These are phyloP conservation scores for Aphelenchoides avenae DNA, from an alignment of 1,140 invertebrate species.

Conservation along the genomic window DNA sequence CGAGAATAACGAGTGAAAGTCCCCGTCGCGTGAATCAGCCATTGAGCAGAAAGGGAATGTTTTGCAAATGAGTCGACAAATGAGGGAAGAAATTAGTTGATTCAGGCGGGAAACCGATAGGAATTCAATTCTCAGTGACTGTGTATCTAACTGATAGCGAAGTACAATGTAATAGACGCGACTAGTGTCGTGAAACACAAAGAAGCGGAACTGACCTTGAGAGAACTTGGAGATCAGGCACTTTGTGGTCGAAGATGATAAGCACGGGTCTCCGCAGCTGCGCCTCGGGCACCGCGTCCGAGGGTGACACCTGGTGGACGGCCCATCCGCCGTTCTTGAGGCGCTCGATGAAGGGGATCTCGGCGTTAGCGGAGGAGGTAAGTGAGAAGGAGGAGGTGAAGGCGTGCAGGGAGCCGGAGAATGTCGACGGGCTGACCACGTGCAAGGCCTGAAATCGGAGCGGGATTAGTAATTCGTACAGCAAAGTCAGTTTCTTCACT, in stretches of 20 bases:
- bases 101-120: no score
- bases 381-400: neutral
- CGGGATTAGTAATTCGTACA: neutral
- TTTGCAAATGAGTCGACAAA: neutral
- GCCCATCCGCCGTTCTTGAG: constrained; percentile 8
- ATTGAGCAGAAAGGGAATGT: neutral
- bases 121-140: no score
- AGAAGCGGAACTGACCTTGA: constrained; percentile 13
- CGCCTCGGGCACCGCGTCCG: constrained; percentile 1
- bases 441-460: constrained; percentile 15
- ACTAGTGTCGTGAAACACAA: neutral
- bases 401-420: neutral
- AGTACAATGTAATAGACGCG: no score
- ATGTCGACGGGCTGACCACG: neutral
- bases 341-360: constrained; percentile 4
- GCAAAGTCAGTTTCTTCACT: no score
- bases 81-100: neutral
- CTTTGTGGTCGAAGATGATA: constrained; percentile 30
- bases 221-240: constrained; percentile 20
- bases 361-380: neutral
- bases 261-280: constrained; percentile 22
- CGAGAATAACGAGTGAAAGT: no score
- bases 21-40: no score
- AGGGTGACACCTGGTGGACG: neutral
- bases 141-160: no score